Conservation (phyloP, 2,888 invertebrate species). For the Troides aeacus region DNA sequence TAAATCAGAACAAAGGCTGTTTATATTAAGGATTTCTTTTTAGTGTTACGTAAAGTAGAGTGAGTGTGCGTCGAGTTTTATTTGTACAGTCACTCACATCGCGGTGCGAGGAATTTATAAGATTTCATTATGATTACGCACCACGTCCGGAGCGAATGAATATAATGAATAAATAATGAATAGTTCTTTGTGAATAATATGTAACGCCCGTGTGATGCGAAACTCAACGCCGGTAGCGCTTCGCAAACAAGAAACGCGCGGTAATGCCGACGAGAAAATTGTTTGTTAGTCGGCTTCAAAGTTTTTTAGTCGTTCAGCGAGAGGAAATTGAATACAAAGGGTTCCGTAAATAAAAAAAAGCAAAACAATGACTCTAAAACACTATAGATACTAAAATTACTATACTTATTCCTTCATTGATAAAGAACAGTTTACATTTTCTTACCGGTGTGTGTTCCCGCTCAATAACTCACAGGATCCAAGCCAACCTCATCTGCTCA, state of each 20-base stretch:
- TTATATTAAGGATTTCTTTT: neutral
- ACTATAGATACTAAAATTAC: too few relatives aligned
- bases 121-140: constrained; percentile 39
- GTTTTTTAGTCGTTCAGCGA: neutral
- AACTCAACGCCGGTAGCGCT: constrained; percentile 16
- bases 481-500: too few relatives aligned
- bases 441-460: too few relatives aligned
- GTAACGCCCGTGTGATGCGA: constrained; percentile 32
- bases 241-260: constrained; percentile 1
- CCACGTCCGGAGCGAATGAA: constrained; percentile 32
- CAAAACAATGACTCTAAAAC: too few relatives aligned
- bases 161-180: constrained; percentile 32
- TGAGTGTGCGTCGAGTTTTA: neutral
- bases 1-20: too few relatives aligned
- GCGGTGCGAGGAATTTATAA: constrained; percentile 18
- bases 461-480: too few relatives aligned
- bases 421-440: too few relatives aligned
- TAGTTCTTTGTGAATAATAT: constrained; percentile 37
- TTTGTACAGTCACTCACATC: constrained; percentile 20
- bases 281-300: neutral
- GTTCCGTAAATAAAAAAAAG: neutral
- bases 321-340: neutral
- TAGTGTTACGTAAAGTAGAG: constrained; percentile 14
- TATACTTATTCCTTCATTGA: too few relatives aligned
- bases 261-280: constrained; percentile 6